phyloP scores from a whole-genome alignment of 2,888 invertebrate genomes.

The Ormia ochracea region DNA sequence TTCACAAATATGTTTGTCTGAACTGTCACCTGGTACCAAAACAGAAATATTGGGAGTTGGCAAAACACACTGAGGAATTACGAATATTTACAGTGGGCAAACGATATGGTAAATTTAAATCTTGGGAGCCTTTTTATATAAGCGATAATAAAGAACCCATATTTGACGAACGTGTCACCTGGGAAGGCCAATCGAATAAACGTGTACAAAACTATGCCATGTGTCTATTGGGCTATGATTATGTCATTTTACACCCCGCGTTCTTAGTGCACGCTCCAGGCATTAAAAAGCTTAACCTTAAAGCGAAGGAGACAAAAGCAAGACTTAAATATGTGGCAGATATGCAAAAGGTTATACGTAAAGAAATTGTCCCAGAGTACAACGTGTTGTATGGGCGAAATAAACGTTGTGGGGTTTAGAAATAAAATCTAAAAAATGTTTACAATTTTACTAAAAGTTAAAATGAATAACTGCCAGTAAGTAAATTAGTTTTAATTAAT shows the following conservation, averaged over 20 bases:
- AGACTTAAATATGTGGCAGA: slow-evolving; percentile 78
- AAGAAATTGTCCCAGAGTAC: slow-evolving; percentile 87
- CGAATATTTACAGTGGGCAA: slow-evolving; percentile 84
- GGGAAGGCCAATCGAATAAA: slow-evolving; percentile 86
- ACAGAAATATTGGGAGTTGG: slow-evolving; percentile 61
- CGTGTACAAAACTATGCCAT: slow-evolving; percentile 87
- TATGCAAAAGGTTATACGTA: slow-evolving; percentile 79
- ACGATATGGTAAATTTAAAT: slow-evolving; percentile 82
- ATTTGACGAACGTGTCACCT: slow-evolving; percentile 92
- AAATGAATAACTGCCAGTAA: no score
- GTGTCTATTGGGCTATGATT: slow-evolving; percentile 92
- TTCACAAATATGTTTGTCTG: slow-evolving; percentile 64
- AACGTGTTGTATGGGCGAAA: slow-evolving; percentile 86
- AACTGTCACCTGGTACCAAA: slow-evolving; percentile 66
- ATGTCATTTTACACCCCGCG: slow-evolving; percentile 91
- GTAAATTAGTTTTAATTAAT: no score
- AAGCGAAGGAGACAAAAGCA: slow-evolving; percentile 78
- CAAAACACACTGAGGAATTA: slow-evolving; percentile 42
- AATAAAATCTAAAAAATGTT: background rate
- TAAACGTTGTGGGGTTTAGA: slow-evolving; percentile 65
- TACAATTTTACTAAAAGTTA: no score
- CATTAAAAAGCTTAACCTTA: slow-evolving; percentile 86
- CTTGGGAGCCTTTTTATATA: slow-evolving; percentile 95
- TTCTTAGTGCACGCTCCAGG: slow-evolving; percentile 93
- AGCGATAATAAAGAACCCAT: slow-evolving; percentile 91